Conservation (phyloP, 2,888 invertebrate species). For the Zeuzera pyrina region DNA sequence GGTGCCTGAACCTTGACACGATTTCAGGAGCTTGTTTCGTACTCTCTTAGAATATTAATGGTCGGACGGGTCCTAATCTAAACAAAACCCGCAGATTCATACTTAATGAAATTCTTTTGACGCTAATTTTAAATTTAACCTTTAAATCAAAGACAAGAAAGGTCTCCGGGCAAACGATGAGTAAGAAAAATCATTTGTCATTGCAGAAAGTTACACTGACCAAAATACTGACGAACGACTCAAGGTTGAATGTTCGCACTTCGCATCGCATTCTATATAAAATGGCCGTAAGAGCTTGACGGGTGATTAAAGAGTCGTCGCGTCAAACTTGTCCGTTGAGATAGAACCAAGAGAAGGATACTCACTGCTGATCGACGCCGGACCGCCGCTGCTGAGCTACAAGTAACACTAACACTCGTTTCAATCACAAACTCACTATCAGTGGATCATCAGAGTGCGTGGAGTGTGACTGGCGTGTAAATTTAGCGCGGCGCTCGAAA, state of each 20-base stretch:
- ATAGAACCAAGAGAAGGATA: slow-evolving; percentile 19
- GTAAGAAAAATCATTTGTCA: slow-evolving; percentile 27
- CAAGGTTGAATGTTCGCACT: slow-evolving; percentile 48
- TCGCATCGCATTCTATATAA: slow-evolving; percentile 39
- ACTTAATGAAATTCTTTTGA: slow-evolving; percentile 29
- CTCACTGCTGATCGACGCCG: slow-evolving; percentile 29
- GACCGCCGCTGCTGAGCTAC: slow-evolving; percentile 15
- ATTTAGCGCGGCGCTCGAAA: slow-evolving; percentile 41
- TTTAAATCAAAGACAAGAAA: slow-evolving; percentile 16
- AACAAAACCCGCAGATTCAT: slow-evolving; percentile 27
- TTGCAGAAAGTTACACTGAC: slow-evolving; percentile 42
- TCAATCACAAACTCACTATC: slow-evolving; percentile 52
- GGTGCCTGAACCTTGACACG: slow-evolving; percentile 55
- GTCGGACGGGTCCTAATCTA: slow-evolving; percentile 26
- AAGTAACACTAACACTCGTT: slow-evolving; percentile 36
- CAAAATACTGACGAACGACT: slow-evolving; percentile 53
- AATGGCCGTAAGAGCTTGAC: slow-evolving; percentile 54
- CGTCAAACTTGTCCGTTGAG: slow-evolving; percentile 27
- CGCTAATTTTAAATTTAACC: slow-evolving; percentile 25
- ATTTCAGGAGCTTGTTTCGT: slow-evolving; percentile 36
- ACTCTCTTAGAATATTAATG: slow-evolving; percentile 39
- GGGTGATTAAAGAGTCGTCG: slow-evolving; percentile 36
- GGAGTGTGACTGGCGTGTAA: slow-evolving; percentile 50
- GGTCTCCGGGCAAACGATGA: slow-evolving; percentile 4
- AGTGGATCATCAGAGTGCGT: slow-evolving; percentile 40